These are phyloP conservation scores for Hymenopus coronatus DNA, from an alignment of 2,888 invertebrate species.

Conservation along the genomic window DNA sequence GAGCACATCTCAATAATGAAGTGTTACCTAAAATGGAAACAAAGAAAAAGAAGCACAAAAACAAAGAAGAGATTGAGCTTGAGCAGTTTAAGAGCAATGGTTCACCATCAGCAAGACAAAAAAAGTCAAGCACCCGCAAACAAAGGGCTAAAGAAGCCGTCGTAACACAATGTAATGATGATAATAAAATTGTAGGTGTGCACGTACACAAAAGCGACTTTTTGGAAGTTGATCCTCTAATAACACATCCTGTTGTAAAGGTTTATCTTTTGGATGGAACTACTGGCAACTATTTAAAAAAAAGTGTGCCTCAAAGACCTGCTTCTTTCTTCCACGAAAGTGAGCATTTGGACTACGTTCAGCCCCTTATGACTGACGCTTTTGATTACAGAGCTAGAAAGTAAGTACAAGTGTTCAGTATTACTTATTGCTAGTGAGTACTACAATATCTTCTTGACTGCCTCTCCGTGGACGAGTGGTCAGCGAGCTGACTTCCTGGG, in stretches of 20 bases:
- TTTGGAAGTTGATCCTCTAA: slow-evolving; percentile 56
- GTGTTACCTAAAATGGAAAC: background rate
- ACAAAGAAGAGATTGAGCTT: background rate
- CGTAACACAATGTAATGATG: slow-evolving; percentile 5
- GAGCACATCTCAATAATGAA: background rate
- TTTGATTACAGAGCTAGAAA: slow-evolving; percentile 58
- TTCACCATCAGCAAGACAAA: background rate
- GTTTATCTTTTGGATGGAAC: slow-evolving; percentile 57
- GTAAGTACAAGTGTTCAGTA: slow-evolving; percentile 44
- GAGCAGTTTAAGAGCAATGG: background rate
- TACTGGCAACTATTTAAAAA: slow-evolving; percentile 55
- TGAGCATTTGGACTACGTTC: slow-evolving; percentile 48
- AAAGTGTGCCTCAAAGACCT: slow-evolving; percentile 48
- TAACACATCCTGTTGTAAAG: slow-evolving; percentile 61
- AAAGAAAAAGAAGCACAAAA: background rate
- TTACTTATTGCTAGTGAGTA: too few species aligned
- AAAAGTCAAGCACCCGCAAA: background rate
- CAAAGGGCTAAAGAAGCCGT: background rate
- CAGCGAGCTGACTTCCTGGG: too few species aligned
- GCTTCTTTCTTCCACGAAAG: slow-evolving; percentile 52
- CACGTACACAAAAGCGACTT: slow-evolving; percentile 58
- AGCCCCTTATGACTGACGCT: slow-evolving; percentile 60
- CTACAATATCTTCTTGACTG: too few species aligned
- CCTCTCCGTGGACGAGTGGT: too few species aligned
- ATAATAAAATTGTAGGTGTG: slow-evolving; percentile 50